These are phyloP conservation scores for Centruroides sculpturatus DNA, from an alignment of 1,140 invertebrate genomes.

Conservation along the genomic window DNA sequence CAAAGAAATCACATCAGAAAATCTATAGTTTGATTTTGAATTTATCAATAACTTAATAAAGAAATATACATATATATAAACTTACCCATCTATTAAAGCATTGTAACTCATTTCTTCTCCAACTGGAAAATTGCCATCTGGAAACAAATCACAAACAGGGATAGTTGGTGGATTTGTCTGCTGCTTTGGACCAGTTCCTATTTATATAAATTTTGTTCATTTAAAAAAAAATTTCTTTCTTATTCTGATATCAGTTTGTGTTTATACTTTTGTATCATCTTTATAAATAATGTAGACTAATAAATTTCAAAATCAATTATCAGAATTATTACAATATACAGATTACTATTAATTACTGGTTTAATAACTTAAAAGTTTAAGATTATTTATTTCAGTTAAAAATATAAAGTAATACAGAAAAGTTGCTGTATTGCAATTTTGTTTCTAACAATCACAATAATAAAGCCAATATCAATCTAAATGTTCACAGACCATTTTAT, in stretches of 20 bases:
- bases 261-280: background rate
- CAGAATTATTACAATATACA: too few relatives aligned
- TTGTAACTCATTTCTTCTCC: slow-evolving; percentile 34
- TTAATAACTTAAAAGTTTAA: too few relatives aligned
- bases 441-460: too few relatives aligned
- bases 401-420: too few relatives aligned
- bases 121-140: slow-evolving; percentile 49
- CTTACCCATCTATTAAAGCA: slow-evolving; percentile 25
- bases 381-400: too few relatives aligned
- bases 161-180: slow-evolving; percentile 76
- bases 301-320: too few relatives aligned
- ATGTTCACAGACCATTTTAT: too few relatives aligned
- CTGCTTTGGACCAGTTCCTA: slow-evolving; percentile 34
- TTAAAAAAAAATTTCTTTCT: slow-evolving; percentile 21
- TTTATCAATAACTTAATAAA: background rate
- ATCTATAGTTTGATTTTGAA: background rate
- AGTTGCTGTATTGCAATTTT: too few relatives aligned
- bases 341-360: too few relatives aligned
- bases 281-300: background rate
- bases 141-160: slow-evolving; percentile 68
- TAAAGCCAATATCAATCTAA: too few relatives aligned
- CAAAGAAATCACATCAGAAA: background rate
- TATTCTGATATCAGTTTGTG: background rate
- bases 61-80: background rate
- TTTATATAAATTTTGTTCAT: slow-evolving; percentile 29